Evolutionary conservation across 2,797 vertebrate genomes (phyloP).

Genomic region (Silurus lanzhouensis): DNA sequence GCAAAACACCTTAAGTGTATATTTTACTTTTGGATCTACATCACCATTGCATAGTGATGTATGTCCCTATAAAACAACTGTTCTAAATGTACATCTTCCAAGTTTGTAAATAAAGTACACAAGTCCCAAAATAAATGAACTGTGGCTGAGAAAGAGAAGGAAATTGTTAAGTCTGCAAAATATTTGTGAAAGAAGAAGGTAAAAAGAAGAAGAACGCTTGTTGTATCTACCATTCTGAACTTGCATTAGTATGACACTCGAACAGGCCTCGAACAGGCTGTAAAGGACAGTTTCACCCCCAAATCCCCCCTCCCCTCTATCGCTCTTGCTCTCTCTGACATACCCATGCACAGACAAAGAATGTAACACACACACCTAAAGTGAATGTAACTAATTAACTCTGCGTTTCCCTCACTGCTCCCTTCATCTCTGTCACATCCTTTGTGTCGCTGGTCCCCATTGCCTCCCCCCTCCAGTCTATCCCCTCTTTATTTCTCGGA

Average conservation of each 20-base stretch:
- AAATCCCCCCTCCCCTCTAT: not conserved
- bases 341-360: not conserved
- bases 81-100: not conserved
- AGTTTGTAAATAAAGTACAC: not conserved
- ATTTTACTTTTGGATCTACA: not conserved
- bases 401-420: not conserved
- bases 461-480: not conserved
- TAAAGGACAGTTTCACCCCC: not conserved
- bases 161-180: not conserved
- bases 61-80: not conserved
- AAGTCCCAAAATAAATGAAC: not conserved
- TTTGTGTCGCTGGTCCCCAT: slow-evolving; percentile 1
- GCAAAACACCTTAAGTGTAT: not conserved
- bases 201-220: not conserved
- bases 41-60: not conserved
- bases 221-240: not conserved
- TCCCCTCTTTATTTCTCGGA: not conserved
- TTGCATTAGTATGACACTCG: not conserved
- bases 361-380: not conserved
- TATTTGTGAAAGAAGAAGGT: not conserved
- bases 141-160: not conserved
- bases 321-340: not conserved
- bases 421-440: not conserved
- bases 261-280: not conserved
- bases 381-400: not conserved